phyloP scores from a whole-genome alignment of 2,113 vertebrate genomes.

The Podiceps cristatus region DNA sequence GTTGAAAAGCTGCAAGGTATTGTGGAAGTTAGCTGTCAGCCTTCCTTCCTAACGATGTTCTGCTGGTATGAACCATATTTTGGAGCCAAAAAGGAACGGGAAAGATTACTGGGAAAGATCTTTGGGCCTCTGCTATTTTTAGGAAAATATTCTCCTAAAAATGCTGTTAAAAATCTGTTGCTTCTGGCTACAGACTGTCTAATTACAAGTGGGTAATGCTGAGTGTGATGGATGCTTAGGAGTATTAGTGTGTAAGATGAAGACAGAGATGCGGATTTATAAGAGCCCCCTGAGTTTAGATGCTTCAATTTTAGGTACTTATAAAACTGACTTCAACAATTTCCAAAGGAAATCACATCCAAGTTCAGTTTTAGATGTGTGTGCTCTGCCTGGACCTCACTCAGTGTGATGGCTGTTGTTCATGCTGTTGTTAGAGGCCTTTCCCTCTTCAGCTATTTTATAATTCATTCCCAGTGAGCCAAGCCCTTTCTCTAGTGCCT shows the following conservation, averaged over 20 bases:
- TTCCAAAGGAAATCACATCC: neutral
- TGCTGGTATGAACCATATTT: neutral
- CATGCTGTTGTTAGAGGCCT: neutral
- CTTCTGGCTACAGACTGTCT: neutral
- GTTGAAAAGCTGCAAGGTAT: neutral
- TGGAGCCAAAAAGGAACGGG: neutral
- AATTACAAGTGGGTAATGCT: neutral
- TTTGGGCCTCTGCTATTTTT: neutral
- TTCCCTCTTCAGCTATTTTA: neutral
- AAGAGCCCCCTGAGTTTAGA: neutral
- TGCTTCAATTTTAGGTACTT: neutral
- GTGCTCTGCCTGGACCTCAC: neutral
- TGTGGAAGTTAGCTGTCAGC: neutral
- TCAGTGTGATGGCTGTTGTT: fast-evolving
- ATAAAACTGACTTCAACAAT: neutral
- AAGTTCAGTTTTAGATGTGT: neutral
- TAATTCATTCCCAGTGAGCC: neutral
- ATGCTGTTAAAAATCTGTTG: neutral
- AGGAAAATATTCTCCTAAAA: neutral
- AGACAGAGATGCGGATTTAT: neutral
- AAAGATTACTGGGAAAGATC: neutral
- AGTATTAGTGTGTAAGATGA: neutral
- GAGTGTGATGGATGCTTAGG: neutral
- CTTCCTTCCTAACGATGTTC: neutral
- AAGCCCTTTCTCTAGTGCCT: neutral